Conservation (phyloP, 1,140 invertebrate species). For the Drosophila serrata region DNA sequence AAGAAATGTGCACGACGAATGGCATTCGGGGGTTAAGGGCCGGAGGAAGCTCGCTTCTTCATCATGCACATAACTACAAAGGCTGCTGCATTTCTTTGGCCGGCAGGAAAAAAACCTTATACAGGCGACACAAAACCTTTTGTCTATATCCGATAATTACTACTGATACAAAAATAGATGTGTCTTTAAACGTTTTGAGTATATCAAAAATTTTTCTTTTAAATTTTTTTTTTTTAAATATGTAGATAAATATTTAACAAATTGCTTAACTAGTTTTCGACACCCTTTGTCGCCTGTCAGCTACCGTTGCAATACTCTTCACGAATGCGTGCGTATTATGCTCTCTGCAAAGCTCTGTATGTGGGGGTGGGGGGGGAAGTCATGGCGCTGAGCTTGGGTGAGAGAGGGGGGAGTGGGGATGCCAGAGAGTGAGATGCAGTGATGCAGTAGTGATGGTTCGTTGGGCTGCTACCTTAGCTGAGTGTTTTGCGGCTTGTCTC, state of each 20-base stretch:
- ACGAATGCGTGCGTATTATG: constrained; percentile 54
- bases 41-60: constrained; percentile 34
- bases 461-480: constrained; percentile 57
- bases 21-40: constrained; percentile 3
- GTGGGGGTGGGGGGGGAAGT: not conserved
- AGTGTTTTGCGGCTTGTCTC: constrained; percentile 60
- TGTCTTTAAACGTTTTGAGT: no score
- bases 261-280: not conserved
- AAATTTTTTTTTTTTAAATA: not conserved
- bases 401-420: not conserved
- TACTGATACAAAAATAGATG: no score
- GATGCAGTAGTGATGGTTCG: constrained; percentile 54
- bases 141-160: no score
- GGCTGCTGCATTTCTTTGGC: constrained; percentile 52
- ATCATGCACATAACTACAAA: constrained; percentile 64
- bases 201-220: no score
- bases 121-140: constrained; percentile 1
- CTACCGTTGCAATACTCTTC: constrained; percentile 28
- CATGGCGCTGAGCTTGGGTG: constrained; percentile 8
- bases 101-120: constrained; percentile 4
- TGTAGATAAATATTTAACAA: not conserved
- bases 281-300: constrained; percentile 45
- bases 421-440: constrained; percentile 25
- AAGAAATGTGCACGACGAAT: constrained; percentile 11
- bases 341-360: constrained; percentile 12